phyloP scores from a whole-genome alignment of 2,113 vertebrate species.

The Equus przewalskii region DNA sequence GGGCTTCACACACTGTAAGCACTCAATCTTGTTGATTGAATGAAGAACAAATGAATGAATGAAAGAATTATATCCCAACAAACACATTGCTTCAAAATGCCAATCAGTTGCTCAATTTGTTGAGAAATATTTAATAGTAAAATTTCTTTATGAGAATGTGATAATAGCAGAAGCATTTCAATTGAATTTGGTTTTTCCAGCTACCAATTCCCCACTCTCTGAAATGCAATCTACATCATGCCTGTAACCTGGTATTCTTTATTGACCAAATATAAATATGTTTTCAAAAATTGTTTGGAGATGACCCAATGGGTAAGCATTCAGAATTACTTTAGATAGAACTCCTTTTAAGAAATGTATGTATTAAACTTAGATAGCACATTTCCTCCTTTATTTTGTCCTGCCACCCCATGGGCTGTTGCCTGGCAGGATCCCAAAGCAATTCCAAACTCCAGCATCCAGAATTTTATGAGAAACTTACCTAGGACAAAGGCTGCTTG shows the following conservation, averaged over 20 bases:
- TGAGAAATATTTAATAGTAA: neutral
- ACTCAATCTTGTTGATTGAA: neutral
- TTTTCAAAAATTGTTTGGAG: conserved; percentile 39
- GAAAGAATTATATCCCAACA: neutral
- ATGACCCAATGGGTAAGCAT: neutral
- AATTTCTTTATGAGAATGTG: neutral
- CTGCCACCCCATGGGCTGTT: conserved; percentile 53
- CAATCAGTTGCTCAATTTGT: neutral
- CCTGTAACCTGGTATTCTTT: neutral
- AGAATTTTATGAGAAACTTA: conserved; percentile 67
- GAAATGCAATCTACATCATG: neutral
- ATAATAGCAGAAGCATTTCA: conserved; percentile 4
- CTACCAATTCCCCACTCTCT: neutral
- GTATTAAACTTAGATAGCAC: neutral
- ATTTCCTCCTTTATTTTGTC: conserved; percentile 53
- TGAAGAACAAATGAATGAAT: neutral
- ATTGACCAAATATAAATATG: neutral
- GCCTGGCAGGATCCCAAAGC: conserved; percentile 50
- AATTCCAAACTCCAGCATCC: conserved; percentile 71
- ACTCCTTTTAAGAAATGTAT: conserved; percentile 32
- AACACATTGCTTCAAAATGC: neutral
- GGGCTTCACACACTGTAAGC: neutral
- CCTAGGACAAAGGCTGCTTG: conserved; percentile 78
- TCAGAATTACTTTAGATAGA: conserved; percentile 24
- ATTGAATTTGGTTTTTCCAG: neutral